Percentiles rank a stretch among this genome's conserved stretches.
Conservation (phyloP, 2,888 invertebrate genomes). For the Apamea crenata region DNA sequence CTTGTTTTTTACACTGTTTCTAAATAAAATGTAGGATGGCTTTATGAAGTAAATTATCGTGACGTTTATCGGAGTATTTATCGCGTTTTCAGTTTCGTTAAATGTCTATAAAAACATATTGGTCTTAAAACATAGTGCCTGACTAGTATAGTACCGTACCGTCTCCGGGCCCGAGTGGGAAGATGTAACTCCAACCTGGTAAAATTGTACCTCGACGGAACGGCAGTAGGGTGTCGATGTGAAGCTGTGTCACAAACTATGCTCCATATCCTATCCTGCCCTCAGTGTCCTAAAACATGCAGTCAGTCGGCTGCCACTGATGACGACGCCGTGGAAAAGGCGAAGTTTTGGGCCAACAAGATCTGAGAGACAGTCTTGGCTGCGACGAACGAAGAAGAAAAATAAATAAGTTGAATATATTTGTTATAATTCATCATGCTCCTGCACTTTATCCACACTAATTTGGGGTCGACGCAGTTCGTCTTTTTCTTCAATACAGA, state of each 20-base stretch:
- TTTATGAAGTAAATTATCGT: slow-evolving; percentile 38
- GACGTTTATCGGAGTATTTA: slow-evolving; percentile 27
- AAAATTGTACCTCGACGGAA: not conserved
- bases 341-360: not conserved
- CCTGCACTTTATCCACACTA: not conserved
- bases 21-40: slow-evolving; percentile 51
- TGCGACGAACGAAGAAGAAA: not conserved
- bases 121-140: not conserved
- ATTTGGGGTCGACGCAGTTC: not conserved
- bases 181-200: not conserved
- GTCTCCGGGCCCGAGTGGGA: not conserved
- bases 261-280: not conserved
- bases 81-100: slow-evolving; percentile 24
- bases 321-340: not conserved
- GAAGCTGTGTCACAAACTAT: not conserved
- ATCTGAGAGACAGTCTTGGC: not conserved
- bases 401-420: not conserved
- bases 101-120: slow-evolving; percentile 10
- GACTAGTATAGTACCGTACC: not conserved
- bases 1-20: slow-evolving; percentile 58
- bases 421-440: not conserved
- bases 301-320: not conserved
- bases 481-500: too few species aligned
- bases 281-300: not conserved
- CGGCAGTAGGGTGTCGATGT: not conserved